phyloP scores from a whole-genome alignment of 1,140 invertebrate species.

The Aphelinus atriplicis region DNA sequence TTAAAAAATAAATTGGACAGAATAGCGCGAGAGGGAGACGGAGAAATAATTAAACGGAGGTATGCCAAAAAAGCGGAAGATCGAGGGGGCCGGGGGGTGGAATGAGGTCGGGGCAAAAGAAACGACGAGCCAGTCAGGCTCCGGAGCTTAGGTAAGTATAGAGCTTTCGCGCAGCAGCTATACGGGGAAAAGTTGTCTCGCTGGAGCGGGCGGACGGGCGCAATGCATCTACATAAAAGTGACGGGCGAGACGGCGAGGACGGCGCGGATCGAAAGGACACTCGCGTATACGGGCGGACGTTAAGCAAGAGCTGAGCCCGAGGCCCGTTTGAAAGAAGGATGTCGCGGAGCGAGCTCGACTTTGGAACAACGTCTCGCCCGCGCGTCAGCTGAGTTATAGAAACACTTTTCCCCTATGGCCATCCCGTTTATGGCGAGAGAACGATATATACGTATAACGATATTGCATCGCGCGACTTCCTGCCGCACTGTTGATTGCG shows the following conservation, averaged over 20 bases:
- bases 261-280: not conserved
- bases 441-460: not conserved
- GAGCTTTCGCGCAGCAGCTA: too few species aligned
- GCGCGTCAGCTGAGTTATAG: conserved; percentile 5
- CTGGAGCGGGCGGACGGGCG: not conserved
- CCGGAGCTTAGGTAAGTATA: too few species aligned
- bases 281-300: not conserved
- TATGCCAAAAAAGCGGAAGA: conserved; percentile 11
- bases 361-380: too few species aligned
- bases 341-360: too few species aligned
- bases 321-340: too few species aligned
- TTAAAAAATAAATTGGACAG: conserved; percentile 24
- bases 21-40: not conserved
- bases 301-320: too few species aligned
- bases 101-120: not conserved
- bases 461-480: conserved; percentile 11
- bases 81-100: not conserved
- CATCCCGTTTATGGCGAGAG: not conserved
- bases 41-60: conserved; percentile 26
- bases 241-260: not conserved
- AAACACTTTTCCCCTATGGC: not conserved
- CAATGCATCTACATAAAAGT: conserved; percentile 24
- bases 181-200: not conserved
- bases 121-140: too few species aligned
- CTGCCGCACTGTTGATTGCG: not conserved